A percentile compares a stretch with the other conserved stretches of the same genome.
Conservation (phyloP, 2,797 vertebrate genomes). For the Loriculus beryllinus region DNA sequence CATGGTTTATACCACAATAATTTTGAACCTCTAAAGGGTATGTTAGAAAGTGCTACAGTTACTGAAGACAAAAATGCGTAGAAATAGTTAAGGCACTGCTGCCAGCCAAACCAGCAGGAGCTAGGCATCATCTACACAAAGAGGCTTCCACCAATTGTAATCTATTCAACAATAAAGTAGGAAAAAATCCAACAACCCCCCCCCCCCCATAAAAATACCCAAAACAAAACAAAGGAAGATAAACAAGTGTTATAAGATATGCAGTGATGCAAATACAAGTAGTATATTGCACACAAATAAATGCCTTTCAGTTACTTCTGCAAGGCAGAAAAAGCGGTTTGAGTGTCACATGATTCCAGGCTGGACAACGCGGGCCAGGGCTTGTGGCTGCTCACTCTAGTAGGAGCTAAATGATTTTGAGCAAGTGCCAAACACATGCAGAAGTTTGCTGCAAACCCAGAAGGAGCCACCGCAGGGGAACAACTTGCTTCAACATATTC, state of each 20-base stretch:
- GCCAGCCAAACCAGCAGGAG: neutral
- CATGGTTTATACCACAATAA: neutral
- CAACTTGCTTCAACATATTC: neutral
- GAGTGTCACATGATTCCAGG: neutral
- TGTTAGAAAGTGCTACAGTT: neutral
- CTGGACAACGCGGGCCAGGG: rapidly evolving
- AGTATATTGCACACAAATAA: neutral
- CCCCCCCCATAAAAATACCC: rapidly evolving
- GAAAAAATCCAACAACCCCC: neutral
- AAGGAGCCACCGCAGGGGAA: neutral
- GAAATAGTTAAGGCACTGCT: neutral
- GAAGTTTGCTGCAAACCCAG: neutral
- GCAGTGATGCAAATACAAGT: neutral
- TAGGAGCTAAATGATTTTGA: neutral
- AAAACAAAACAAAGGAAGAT: neutral
- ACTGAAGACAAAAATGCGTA: neutral
- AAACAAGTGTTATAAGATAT: neutral
- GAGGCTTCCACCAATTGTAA: neutral
- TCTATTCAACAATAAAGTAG: neutral
- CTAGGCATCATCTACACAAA: neutral
- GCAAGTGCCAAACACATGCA: rapidly evolving
- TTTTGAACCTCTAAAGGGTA: neutral
- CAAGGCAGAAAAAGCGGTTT: neutral
- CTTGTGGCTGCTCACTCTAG: neutral
- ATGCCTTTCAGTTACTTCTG: neutral